A percentile compares a stretch with the other conserved stretches of the same genome.
phyloP scores from a whole-genome alignment of 2,888 invertebrate species.

The Dorcus parallelipipedus region DNA sequence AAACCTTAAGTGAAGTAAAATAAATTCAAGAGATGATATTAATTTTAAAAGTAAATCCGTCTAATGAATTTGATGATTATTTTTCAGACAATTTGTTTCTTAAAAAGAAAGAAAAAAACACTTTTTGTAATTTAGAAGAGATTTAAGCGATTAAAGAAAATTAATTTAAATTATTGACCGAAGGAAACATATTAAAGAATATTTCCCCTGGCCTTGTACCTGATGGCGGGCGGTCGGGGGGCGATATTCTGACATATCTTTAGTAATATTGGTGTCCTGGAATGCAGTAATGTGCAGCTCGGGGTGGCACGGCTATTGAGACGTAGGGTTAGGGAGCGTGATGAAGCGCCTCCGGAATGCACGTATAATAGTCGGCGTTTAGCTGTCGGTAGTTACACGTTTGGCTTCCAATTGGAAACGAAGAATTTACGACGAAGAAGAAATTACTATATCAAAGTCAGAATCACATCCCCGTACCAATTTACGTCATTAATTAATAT shows the following conservation, averaged over 20 bases:
- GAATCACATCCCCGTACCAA: too few relatives aligned
- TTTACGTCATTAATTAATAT: too few relatives aligned
- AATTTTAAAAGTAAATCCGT: too few relatives aligned
- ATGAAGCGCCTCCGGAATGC: slow-evolving; percentile 33
- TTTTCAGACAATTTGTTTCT: too few relatives aligned
- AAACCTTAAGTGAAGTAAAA: too few relatives aligned
- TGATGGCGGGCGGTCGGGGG: slow-evolving; percentile 17
- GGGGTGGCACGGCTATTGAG: slow-evolving; percentile 30
- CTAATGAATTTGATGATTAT: too few relatives aligned
- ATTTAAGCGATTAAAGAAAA: neutral
- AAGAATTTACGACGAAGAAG: too few relatives aligned
- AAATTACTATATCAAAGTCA: too few relatives aligned
- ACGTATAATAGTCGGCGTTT: slow-evolving; percentile 29
- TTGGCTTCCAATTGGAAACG: neutral
- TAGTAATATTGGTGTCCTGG: slow-evolving; percentile 46
- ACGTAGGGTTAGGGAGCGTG: slow-evolving; percentile 24
- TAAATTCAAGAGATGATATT: too few relatives aligned
- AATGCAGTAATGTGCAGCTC: slow-evolving; percentile 47
- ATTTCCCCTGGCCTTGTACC: slow-evolving; percentile 26
- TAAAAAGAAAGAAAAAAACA: too few relatives aligned
- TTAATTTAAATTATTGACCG: slow-evolving; percentile 9
- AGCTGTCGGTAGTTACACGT: neutral
- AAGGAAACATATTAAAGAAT: slow-evolving; percentile 19
- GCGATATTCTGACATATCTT: slow-evolving; percentile 31
- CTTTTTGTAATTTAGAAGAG: too few relatives aligned